Percentiles rank a stretch among this genome's conserved stretches.
Conservation (phyloP, 1,140 invertebrate species). For the Eufriesea mexicana region DNA sequence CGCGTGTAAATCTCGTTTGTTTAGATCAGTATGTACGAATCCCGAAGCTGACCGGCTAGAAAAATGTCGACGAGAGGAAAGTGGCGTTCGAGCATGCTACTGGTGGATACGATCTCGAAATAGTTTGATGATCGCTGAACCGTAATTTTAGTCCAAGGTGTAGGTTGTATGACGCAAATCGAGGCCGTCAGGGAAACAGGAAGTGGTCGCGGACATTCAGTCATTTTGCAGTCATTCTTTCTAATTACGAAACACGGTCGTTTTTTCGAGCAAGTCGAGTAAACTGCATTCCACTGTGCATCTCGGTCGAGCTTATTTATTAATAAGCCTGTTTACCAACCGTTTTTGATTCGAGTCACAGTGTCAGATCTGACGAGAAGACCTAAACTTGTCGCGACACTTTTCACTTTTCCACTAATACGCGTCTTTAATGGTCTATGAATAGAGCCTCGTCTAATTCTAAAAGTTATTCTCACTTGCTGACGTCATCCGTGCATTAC, state of each 20-base stretch:
- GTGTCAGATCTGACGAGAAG: not conserved
- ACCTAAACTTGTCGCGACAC: too few species aligned
- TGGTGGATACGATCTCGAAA: constrained; percentile 65
- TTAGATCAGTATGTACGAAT: not conserved
- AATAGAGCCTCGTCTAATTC: not conserved
- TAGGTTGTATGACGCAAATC: constrained; percentile 77
- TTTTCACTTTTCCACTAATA: too few species aligned
- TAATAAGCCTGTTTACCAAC: not conserved
- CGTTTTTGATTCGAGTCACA: not conserved
- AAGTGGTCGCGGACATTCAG: constrained; percentile 47
- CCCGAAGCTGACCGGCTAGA: not conserved
- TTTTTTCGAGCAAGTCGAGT: not conserved
- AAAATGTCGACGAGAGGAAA: constrained; percentile 1
- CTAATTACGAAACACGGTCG: not conserved
- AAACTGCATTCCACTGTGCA: not conserved
- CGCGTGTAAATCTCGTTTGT: not conserved
- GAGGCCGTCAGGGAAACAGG: constrained; percentile 69
- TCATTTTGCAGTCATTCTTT: not conserved
- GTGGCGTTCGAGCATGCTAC: constrained; percentile 19
- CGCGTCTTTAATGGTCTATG: not conserved
- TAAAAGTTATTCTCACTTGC: not conserved
- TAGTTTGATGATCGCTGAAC: constrained; percentile 73
- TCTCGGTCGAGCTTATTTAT: not conserved
- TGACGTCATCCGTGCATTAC: not conserved
- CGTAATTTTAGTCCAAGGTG: constrained; percentile 79